Percentiles rank a stretch among this genome's conserved stretches.
These are phyloP conservation scores for Cheilosia impressa DNA, from an alignment of 2,888 invertebrate genomes.

Conservation along the genomic window DNA sequence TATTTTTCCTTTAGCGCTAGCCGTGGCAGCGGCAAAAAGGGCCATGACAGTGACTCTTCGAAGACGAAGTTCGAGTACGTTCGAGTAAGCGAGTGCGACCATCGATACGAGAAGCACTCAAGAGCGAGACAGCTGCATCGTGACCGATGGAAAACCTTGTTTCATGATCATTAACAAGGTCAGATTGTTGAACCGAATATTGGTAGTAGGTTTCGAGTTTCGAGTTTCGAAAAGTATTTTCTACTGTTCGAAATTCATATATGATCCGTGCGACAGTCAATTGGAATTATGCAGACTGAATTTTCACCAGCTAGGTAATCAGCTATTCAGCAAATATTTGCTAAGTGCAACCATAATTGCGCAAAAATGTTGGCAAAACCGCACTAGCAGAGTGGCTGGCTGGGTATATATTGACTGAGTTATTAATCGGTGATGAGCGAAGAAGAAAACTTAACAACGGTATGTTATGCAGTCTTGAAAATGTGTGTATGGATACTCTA, in stretches of 20 bases:
- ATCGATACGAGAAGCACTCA: conserved; percentile 21
- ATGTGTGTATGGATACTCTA: conserved; percentile 8
- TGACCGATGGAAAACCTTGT: conserved; percentile 71
- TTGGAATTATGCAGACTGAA: conserved; percentile 3
- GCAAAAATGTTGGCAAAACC: conserved; percentile 57
- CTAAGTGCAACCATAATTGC: conserved; percentile 53
- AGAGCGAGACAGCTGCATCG: conserved; percentile 50
- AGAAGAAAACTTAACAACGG: conserved; percentile 36
- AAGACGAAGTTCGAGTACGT: conserved; percentile 69
- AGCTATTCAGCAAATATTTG: conserved; percentile 69
- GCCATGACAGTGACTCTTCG: conserved; percentile 72
- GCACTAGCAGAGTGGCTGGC: conserved; percentile 8
- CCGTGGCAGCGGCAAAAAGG: conserved; percentile 49
- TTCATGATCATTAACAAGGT: conserved; percentile 74
- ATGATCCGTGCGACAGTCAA: conserved; percentile 4
- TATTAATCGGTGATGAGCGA: conserved; percentile 25
- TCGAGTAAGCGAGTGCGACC: conserved; percentile 28
- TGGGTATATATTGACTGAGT: conserved; percentile 18
- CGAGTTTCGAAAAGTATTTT: conserved; percentile 4
- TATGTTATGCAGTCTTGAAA: conserved; percentile 50
- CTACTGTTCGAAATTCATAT: conserved; percentile 23
- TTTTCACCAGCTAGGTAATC: conserved; percentile 53
- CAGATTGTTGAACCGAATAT: conserved; percentile 56
- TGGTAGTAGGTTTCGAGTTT: not conserved
- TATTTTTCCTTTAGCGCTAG: not conserved